Evolutionary conservation across 2,797 vertebrate genomes (phyloP), one percentile per base, ranked within the genome.

Genomic region (Euphonia xanthogaster): DNA sequence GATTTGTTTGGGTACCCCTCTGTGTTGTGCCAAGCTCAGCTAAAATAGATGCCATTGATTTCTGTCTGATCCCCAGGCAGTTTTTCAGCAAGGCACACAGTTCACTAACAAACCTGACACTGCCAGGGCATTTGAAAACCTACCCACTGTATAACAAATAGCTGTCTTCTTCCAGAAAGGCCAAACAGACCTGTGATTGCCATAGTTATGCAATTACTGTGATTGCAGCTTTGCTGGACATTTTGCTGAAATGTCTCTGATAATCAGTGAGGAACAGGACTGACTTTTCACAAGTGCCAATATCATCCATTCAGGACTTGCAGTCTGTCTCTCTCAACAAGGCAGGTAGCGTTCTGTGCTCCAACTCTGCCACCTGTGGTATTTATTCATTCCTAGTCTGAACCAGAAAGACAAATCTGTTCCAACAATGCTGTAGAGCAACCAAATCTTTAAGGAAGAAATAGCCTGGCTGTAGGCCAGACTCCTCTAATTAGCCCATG

Each of bases 221-320:
- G 93, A 96, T 92, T 96, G 90, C 67, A 93, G 87, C 72, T 93
- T 95, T 74, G 81, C 87, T 85, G 86, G 91, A 94, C 86, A 24
- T 76, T 79, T 89, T 91, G 31, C 82, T 95, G 70, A 94, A 94
- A 88, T 37, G 68, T 68, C 65, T 68, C 68, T 84, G 77, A 63
- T 86, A 92, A 97, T 90, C 87, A 91, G 86, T 3, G 80, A 93
- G 80, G 68, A 94, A 24, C 89, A 95, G 82, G 89, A 72, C 78
- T 75, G 80, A 77, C 66, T 96, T 93, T 66, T 65, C 66, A 57
- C 44, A 72, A 90, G 79, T 75, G 88, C 80, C 92, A 94, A 11
- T 65, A 79, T 71, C 86, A 86, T 86, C 74, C 55, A 81, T 81
- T 86, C 68, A 90, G 90, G 67, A 84, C 42, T 88, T 45, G n/a